Evolutionary conservation across 1,140 invertebrate genomes (phyloP).

Genomic region (Heliothis virescens): DNA sequence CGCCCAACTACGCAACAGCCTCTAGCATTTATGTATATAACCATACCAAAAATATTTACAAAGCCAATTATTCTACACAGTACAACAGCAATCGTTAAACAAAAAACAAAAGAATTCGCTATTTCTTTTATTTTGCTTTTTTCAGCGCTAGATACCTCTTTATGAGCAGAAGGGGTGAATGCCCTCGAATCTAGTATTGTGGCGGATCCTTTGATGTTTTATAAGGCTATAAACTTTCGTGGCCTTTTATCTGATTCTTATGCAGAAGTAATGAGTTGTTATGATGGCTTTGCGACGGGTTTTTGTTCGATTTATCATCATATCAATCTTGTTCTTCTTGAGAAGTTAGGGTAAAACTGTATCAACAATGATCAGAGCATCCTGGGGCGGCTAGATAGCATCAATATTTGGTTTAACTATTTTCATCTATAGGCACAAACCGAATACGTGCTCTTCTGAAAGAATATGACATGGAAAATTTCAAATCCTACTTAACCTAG

Average conservation of each 20-base stretch:
- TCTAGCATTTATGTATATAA: not conserved
- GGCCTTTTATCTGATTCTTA: conserved; percentile 10
- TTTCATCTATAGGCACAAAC: no score
- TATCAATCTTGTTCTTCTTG: no score
- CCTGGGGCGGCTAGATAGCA: no score
- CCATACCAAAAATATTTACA: conserved; percentile 4
- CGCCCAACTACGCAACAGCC: conserved; percentile 5
- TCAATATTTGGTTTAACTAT: no score
- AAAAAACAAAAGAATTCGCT: not conserved
- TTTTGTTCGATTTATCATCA: not conserved
- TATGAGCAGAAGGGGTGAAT: conserved; percentile 24
- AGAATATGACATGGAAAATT: no score
- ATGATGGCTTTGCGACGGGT: not conserved
- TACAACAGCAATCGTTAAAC: conserved; percentile 18
- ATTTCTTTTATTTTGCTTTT: not conserved
- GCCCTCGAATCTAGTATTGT: conserved; percentile 11
- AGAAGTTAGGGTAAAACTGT: no score
- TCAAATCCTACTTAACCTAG: no score
- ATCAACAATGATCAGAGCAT: no score
- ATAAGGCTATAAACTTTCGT: conserved; percentile 34
- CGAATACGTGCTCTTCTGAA: no score
- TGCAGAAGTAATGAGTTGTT: conserved; percentile 8
- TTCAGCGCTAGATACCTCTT: conserved; percentile 3
- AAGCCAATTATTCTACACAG: conserved; percentile 14
- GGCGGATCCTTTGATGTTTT: conserved; percentile 17